Evolutionary conservation across 2,888 invertebrate genomes (phyloP).

Genomic region (Nemotelus nigrinus): DNA sequence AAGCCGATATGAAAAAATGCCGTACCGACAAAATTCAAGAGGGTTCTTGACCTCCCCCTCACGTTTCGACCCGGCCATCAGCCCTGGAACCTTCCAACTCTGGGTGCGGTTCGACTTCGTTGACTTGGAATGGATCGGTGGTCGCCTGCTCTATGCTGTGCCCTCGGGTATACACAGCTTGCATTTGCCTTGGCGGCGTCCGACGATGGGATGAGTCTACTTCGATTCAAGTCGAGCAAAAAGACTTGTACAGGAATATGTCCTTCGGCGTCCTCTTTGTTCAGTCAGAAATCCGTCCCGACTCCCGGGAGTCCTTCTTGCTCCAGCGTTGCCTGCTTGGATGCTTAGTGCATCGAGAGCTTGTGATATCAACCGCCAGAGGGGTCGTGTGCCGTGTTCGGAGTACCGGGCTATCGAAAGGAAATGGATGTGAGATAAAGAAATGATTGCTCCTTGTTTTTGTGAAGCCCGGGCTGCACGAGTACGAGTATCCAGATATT

Average conservation of each 20-base stretch:
- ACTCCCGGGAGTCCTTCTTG: neutral
- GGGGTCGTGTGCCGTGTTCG: slow-evolving; percentile 10
- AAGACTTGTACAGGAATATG: slow-evolving; percentile 30
- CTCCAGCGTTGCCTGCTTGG: slow-evolving; percentile 11
- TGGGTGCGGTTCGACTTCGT: neutral
- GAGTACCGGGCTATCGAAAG: slow-evolving; percentile 1
- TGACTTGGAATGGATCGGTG: slow-evolving; percentile 10
- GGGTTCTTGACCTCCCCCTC: slow-evolving; percentile 30
- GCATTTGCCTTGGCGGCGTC: neutral
- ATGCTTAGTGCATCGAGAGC: slow-evolving; percentile 16
- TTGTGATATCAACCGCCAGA: slow-evolving; percentile 37
- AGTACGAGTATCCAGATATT: too few species aligned
- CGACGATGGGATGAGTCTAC: slow-evolving; percentile 34
- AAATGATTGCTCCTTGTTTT: slow-evolving; percentile 30
- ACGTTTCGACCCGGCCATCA: neutral
- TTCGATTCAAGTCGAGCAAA: neutral
- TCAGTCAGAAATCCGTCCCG: neutral
- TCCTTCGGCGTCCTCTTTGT: slow-evolving; percentile 43
- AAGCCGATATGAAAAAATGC: slow-evolving; percentile 37
- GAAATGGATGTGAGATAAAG: slow-evolving; percentile 37
- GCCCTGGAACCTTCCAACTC: too few species aligned
- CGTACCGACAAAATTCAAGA: slow-evolving; percentile 26
- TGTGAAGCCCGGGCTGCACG: slow-evolving; percentile 4
- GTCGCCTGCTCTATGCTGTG: neutral
- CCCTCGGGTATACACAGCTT: slow-evolving; percentile 34